A percentile compares a stretch with the other conserved stretches of the same genome.
Conservation (phyloP, 1,140 invertebrate genomes). For the Glomeris maerens region DNA sequence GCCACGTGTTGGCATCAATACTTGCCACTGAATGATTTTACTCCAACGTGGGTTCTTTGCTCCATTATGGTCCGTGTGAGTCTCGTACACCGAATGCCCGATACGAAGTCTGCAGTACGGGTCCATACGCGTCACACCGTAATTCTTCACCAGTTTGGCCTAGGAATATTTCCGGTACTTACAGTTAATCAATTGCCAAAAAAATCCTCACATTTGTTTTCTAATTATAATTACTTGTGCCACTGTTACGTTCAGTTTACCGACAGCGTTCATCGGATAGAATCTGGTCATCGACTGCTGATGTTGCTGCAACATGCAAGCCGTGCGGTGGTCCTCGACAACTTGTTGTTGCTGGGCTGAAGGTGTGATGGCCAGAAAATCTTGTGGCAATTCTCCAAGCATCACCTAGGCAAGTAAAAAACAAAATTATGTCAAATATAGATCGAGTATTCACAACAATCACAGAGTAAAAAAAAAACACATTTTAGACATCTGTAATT, state of each 20-base stretch:
- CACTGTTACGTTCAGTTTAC: slow-evolving; percentile 63
- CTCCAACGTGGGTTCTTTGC: slow-evolving; percentile 94
- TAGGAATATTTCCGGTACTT: slow-evolving; percentile 25
- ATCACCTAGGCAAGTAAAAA: too few species aligned
- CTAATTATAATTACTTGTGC: slow-evolving; percentile 44
- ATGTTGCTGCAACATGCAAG: slow-evolving; percentile 62
- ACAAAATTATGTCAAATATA: too few species aligned
- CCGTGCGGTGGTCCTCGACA: slow-evolving; percentile 58
- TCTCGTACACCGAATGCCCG: slow-evolving; percentile 87
- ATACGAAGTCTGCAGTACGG: slow-evolving; percentile 84
- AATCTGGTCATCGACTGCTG: slow-evolving; percentile 47
- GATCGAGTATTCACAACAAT: too few species aligned
- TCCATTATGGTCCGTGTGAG: slow-evolving; percentile 81
- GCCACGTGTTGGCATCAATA: too few species aligned
- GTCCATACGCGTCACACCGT: slow-evolving; percentile 91
- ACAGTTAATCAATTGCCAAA: slow-evolving; percentile 13
- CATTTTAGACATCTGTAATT: too few species aligned
- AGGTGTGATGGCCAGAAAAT: slow-evolving; percentile 55
- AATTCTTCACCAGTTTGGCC: slow-evolving; percentile 88
- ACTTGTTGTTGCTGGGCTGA: slow-evolving; percentile 45
- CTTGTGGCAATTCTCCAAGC: slow-evolving; percentile 59
- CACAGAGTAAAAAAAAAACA: too few species aligned
- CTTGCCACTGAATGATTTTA: slow-evolving; percentile 76
- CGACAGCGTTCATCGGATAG: slow-evolving; percentile 46
- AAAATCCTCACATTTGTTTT: slow-evolving; percentile 6